Evolutionary conservation across 2,797 vertebrate species (phyloP).

Genomic region (Malurus leucopterus): DNA sequence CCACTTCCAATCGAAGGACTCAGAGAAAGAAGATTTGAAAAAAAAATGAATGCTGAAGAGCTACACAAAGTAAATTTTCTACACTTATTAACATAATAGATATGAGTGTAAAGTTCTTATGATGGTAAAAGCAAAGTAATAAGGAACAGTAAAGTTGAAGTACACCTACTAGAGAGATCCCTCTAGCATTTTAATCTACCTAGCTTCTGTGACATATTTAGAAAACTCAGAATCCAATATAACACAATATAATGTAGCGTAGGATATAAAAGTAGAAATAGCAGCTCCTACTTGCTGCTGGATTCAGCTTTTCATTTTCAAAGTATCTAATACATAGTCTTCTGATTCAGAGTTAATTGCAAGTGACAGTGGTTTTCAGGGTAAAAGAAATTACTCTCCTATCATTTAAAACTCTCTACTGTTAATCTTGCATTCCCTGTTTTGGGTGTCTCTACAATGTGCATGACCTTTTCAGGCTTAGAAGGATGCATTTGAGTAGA

Average conservation of each 20-base stretch:
- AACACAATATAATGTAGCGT: background rate
- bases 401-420: background rate
- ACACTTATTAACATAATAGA: background rate
- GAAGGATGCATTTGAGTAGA: background rate
- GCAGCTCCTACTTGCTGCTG: background rate
- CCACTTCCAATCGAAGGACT: background rate
- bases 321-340: background rate
- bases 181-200: background rate
- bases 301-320: background rate
- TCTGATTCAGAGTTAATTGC: slow-evolving; percentile 14
- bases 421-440: slow-evolving; percentile 22
- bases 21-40: background rate
- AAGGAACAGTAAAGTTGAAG: background rate
- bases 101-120: background rate
- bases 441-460: background rate
- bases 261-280: background rate
- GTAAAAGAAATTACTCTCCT: slow-evolving; percentile 22
- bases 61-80: background rate
- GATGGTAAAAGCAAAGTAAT: background rate
- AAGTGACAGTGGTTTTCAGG: background rate
- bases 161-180: background rate
- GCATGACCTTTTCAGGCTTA: slow-evolving; percentile 6
- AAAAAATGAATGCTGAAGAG: background rate
- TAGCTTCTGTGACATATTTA: background rate
- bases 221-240: background rate